These are phyloP conservation scores for Protophormia terraenovae DNA, from an alignment of 2,888 invertebrate species.

Conservation along the genomic window DNA sequence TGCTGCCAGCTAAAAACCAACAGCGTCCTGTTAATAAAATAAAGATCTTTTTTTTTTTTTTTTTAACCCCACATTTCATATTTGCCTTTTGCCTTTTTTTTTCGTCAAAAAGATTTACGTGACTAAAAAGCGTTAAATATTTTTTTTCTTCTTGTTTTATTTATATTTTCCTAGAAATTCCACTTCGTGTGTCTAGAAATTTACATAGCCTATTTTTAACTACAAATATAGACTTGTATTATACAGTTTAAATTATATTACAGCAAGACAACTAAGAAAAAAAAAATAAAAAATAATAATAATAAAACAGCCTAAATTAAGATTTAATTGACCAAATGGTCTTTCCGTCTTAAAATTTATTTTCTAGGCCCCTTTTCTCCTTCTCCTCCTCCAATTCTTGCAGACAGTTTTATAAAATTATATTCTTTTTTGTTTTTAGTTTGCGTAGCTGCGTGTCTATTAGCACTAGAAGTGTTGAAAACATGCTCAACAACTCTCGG, in stretches of 20 bases:
- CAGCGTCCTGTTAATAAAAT: not conserved
- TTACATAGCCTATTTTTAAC: too few relatives aligned
- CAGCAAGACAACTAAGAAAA: not conserved
- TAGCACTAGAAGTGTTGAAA: slow-evolving; percentile 16
- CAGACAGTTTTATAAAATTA: not conserved
- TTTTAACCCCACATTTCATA: too few relatives aligned
- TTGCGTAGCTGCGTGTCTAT: slow-evolving; percentile 38
- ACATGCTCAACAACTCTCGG: not conserved
- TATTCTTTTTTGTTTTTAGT: not conserved
- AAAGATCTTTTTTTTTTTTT: not conserved
- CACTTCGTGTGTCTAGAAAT: not conserved
- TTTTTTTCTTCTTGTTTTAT: not conserved
- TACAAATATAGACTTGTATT: not conserved
- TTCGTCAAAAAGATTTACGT: slow-evolving; percentile 36
- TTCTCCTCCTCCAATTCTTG: not conserved
- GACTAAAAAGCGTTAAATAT: slow-evolving; percentile 17
- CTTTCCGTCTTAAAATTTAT: not conserved
- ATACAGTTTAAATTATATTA: not conserved
- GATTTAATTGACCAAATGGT: slow-evolving; percentile 19
- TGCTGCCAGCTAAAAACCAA: not conserved
- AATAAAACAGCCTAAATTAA: slow-evolving; percentile 8
- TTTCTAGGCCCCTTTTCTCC: not conserved
- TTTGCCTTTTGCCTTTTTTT: too few relatives aligned
- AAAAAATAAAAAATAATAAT: too few relatives aligned
- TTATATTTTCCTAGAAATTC: not conserved